phyloP scores from a whole-genome alignment of 2,797 vertebrate genomes.

The Myripristis murdjan region DNA sequence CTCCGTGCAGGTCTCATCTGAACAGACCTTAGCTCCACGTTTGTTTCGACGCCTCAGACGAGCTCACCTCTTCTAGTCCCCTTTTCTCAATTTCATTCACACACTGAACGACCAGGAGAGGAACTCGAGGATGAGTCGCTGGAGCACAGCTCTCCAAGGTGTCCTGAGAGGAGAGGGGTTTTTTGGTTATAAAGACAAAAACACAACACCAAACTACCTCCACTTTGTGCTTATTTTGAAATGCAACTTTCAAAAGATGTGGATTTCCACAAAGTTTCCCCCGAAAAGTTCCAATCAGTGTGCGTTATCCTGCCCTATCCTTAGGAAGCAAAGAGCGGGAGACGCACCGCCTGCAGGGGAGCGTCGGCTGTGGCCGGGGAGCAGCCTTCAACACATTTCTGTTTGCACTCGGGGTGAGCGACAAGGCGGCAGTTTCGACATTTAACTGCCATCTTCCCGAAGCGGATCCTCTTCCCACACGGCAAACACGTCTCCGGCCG shows the following conservation, averaged over 20 bases:
- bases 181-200: too few relatives aligned
- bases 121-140: conserved; percentile 67
- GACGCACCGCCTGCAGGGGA: conserved; percentile 58
- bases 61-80: conserved; percentile 82
- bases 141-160: conserved; percentile 83
- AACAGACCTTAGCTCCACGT: too few relatives aligned
- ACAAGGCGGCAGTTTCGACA: conserved; percentile 87
- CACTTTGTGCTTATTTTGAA: too few relatives aligned
- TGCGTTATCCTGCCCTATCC: too few relatives aligned
- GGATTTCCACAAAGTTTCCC: too few relatives aligned
- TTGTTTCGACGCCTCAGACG: neutral
- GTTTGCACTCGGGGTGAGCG: conserved; percentile 87
- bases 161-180: too few relatives aligned
- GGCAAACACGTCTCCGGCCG: conserved; percentile 83
- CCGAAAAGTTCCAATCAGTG: too few relatives aligned
- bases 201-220: too few relatives aligned
- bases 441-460: conserved; percentile 88
- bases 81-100: conserved; percentile 84
- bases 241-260: too few relatives aligned
- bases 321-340: too few relatives aligned
- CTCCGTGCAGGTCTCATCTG: too few relatives aligned
- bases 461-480: conserved; percentile 89
- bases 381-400: conserved; percentile 70
- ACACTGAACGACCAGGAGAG: conserved; percentile 81
- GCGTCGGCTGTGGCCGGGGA: conserved; percentile 31